phyloP scores from a whole-genome alignment of 2,888 invertebrate genomes.

The Chirona hameri region DNA sequence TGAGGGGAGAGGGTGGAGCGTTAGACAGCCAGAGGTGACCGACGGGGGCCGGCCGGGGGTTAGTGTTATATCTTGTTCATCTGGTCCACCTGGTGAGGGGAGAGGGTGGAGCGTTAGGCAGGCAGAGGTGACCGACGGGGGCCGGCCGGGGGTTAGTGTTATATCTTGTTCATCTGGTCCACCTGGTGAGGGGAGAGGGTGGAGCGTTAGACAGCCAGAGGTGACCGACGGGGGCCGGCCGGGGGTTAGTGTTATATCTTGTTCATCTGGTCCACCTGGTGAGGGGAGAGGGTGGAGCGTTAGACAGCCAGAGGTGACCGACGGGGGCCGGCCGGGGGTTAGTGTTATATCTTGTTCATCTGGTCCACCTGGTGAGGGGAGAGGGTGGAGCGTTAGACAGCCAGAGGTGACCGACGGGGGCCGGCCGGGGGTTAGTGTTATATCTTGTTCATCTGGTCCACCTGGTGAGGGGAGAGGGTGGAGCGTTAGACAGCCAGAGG shows the following conservation, averaged over 20 bases:
- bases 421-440: no score
- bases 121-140: not conserved
- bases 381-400: not conserved
- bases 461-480: slow-evolving; percentile 48
- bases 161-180: slow-evolving; percentile 99
- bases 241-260: no score
- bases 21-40: not conserved
- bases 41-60: no score
- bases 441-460: slow-evolving; percentile 99
- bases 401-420: not conserved
- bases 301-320: not conserved
- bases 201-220: not conserved
- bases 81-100: slow-evolving; percentile 72
- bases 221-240: not conserved
- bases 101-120: not conserved
- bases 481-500: not conserved
- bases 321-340: no score
- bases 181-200: slow-evolving; percentile 52
- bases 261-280: slow-evolving; percentile 95
- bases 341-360: slow-evolving; percentile 99
- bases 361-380: slow-evolving; percentile 71
- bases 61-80: slow-evolving; percentile 99
- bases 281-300: not conserved
- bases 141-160: no score
- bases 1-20: not conserved